Conservation (phyloP, 2,888 invertebrate genomes). For the Callinectes sapidus region DNA sequence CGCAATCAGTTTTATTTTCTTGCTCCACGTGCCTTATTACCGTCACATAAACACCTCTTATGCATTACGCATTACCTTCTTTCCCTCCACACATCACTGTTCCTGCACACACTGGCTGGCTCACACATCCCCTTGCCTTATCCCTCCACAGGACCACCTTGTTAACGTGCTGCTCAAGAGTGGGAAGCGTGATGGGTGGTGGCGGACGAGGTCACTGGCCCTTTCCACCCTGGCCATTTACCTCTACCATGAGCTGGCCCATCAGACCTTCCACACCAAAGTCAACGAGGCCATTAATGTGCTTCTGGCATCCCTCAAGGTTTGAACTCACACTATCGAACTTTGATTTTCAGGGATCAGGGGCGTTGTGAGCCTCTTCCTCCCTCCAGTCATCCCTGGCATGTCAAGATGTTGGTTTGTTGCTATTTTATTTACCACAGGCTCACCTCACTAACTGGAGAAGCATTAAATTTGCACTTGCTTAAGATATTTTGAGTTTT, state of each 20-base stretch:
- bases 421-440: neutral
- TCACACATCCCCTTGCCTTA: neutral
- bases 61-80: neutral
- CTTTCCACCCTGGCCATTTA: constrained; percentile 89
- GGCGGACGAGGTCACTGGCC: constrained; percentile 91
- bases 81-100: neutral
- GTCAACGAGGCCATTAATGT: constrained; percentile 83
- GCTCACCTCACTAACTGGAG: neutral
- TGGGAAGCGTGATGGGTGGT: constrained; percentile 91
- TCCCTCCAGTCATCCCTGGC: constrained; percentile 1
- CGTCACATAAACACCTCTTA: neutral
- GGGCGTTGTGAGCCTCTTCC: neutral
- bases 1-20: too few species aligned
- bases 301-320: constrained; percentile 83
- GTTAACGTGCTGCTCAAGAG: constrained; percentile 90
- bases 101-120: neutral
- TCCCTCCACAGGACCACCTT: constrained; percentile 84
- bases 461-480: neutral
- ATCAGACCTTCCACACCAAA: constrained; percentile 81
- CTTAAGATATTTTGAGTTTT: neutral
- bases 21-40: too few species aligned
- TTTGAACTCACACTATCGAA: constrained; percentile 75
- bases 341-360: neutral
- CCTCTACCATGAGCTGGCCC: constrained; percentile 82
- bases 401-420: neutral